phyloP scores from a whole-genome alignment of 2,888 invertebrate genomes.

The Tenodera sinensis region DNA sequence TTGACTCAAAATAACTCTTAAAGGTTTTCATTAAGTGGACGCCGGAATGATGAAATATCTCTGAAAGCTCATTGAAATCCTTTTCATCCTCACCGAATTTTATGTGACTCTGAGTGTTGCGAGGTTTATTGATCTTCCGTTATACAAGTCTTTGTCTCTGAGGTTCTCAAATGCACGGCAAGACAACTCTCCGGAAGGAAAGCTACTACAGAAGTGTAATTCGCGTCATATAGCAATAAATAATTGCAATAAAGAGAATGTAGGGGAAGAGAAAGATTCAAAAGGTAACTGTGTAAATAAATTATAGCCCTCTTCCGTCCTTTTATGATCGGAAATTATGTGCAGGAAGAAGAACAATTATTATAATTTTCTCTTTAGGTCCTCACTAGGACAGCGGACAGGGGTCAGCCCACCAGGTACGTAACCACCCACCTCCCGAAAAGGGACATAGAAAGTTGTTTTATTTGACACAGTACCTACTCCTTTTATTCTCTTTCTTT shows the following conservation, averaged over 20 bases:
- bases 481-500: too few relatives aligned
- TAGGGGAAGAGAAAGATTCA: not conserved
- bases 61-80: too few relatives aligned
- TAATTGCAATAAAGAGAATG: not conserved
- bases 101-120: too few relatives aligned
- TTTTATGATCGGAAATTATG: not conserved
- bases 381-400: not conserved
- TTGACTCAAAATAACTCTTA: too few relatives aligned
- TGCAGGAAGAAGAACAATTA: not conserved
- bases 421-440: not conserved
- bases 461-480: not conserved
- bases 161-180: not conserved
- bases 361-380: not conserved
- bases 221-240: not conserved
- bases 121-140: too few relatives aligned
- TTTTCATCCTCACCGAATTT: too few relatives aligned
- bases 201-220: not conserved
- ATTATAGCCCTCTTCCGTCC: not conserved
- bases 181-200: not conserved
- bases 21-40: too few relatives aligned
- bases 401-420: not conserved
- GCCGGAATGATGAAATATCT: too few relatives aligned
- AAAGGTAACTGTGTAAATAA: not conserved
- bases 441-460: not conserved
- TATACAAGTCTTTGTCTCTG: too few relatives aligned